phyloP scores from a whole-genome alignment of 2,113 vertebrate species.

The Chamaea fasciata region DNA sequence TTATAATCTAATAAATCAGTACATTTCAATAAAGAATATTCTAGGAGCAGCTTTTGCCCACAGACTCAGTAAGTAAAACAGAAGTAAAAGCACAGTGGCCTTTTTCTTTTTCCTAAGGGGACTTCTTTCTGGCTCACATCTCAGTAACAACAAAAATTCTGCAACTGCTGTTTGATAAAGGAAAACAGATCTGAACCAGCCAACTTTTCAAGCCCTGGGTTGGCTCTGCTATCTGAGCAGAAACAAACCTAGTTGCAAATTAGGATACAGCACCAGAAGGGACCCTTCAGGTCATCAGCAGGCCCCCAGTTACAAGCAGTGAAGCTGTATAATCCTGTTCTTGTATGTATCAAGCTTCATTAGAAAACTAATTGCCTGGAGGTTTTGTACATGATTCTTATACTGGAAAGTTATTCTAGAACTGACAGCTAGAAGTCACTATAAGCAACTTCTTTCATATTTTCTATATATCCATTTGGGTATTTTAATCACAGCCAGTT shows the following conservation, averaged over 20 bases:
- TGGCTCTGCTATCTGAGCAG: conserved; percentile 12
- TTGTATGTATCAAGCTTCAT: conserved; percentile 28
- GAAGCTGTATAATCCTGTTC: conserved; percentile 1
- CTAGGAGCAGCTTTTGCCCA: neutral
- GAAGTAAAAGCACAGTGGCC: neutral
- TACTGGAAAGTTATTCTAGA: neutral
- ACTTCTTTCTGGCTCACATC: neutral
- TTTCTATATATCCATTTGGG: neutral
- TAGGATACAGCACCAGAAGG: neutral
- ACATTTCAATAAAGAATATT: neutral
- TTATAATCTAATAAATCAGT: neutral
- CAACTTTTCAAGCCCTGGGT: conserved; percentile 5
- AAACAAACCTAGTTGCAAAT: conserved; percentile 18
- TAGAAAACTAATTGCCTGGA: conserved; percentile 38
- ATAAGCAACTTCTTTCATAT: neutral
- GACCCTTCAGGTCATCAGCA: conserved; percentile 22
- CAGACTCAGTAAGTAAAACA: neutral
- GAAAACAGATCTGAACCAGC: neutral
- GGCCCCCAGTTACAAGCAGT: neutral
- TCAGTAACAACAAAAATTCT: conserved; percentile 1
- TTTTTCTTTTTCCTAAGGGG: neutral
- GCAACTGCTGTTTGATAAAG: neutral
- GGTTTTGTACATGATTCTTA: conserved; percentile 7
- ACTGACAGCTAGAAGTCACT: conserved; percentile 27
- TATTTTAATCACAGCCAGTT: neutral